Conservation (phyloP, 2,113 vertebrate genomes). For the Sturnus vulgaris region DNA sequence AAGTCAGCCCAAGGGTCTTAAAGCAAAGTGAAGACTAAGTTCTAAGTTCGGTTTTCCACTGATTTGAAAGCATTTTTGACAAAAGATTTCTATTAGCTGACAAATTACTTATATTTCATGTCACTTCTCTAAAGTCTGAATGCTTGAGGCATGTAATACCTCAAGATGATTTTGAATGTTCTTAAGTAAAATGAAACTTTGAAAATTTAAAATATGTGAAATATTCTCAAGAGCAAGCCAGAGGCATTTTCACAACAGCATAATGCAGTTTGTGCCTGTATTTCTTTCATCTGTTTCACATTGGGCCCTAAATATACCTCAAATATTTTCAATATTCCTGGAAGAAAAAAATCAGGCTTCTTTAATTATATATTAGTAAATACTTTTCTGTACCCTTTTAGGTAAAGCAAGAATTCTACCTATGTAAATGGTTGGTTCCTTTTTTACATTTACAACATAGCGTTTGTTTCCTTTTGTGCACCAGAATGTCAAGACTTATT, state of each 20-base stretch:
- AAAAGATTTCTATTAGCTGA: neutral
- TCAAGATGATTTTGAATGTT: neutral
- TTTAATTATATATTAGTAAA: neutral
- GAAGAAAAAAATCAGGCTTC: neutral
- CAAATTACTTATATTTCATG: neutral
- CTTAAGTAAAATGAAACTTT: neutral
- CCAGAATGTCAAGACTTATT: neutral
- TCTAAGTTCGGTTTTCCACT: neutral
- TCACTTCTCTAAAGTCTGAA: neutral
- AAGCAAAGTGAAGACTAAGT: neutral
- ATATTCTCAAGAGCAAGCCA: neutral
- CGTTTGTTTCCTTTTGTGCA: neutral
- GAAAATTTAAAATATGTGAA: neutral
- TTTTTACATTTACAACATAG: neutral
- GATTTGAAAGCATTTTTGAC: neutral
- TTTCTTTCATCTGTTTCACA: neutral
- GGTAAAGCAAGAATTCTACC: neutral
- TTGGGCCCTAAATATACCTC: neutral
- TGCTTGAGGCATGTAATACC: neutral
- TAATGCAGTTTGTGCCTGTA: neutral
- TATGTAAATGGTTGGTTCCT: neutral
- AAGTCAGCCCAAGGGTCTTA: neutral
- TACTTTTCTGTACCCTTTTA: neutral
- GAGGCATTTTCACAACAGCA: constrained; percentile 1
- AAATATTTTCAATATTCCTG: neutral